Percentiles rank a stretch among this genome's conserved stretches.
These are phyloP conservation scores for Herpetotheres cachinnans DNA, from an alignment of 2,113 vertebrate species.

Conservation along the genomic window DNA sequence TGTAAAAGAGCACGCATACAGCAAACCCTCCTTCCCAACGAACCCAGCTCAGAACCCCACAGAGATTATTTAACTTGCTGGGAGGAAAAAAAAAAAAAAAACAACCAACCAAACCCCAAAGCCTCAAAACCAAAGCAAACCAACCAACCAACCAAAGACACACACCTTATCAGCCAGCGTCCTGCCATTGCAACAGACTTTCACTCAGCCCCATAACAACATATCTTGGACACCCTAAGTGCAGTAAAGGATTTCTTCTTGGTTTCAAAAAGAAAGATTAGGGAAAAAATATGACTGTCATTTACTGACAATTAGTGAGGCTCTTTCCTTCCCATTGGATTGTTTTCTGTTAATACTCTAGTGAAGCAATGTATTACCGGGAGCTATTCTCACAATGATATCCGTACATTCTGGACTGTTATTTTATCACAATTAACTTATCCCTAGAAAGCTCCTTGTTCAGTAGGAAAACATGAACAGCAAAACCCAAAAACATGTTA, in stretches of 20 bases:
- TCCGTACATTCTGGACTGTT: background rate
- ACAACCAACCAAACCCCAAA: background rate
- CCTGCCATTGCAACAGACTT: background rate
- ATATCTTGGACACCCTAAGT: background rate
- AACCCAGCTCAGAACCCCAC: background rate
- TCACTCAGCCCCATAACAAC: background rate
- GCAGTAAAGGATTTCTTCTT: background rate
- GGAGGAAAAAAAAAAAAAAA: background rate
- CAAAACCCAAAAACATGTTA: background rate
- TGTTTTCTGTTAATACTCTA: background rate
- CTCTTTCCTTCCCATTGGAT: background rate
- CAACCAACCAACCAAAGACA: background rate
- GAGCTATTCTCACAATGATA: background rate
- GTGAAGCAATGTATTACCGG: background rate
- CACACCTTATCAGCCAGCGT: background rate
- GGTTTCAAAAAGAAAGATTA: background rate
- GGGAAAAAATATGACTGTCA: background rate
- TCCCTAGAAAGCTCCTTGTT: background rate
- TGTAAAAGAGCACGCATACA: too few relatives aligned
- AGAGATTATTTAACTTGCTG: background rate
- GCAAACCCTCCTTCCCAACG: background rate
- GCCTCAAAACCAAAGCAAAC: background rate
- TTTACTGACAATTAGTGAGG: background rate
- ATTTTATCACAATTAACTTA: background rate
- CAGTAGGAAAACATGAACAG: background rate